Conservation (phyloP, 2,113 vertebrate genomes). For the Condylura cristata region DNA sequence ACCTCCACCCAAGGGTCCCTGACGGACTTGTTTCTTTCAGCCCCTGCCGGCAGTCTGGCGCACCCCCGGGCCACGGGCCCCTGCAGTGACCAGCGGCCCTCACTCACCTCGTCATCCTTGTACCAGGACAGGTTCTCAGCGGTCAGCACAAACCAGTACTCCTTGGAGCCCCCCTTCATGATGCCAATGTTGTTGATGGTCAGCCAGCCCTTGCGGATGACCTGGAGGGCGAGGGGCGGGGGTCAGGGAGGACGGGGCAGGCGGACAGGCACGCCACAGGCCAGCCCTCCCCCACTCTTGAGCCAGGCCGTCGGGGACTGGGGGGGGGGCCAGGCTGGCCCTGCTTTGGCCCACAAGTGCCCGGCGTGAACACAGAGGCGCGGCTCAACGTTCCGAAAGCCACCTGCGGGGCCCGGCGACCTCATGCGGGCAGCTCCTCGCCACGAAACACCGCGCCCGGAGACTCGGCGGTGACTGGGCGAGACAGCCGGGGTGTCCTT, state of each 20-base stretch:
- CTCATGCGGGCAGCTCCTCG: neutral
- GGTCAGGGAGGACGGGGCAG: too few species aligned
- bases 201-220: slow-evolving; percentile 99
- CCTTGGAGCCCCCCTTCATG: slow-evolving; percentile 99
- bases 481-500: neutral
- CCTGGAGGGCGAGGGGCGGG: slow-evolving; percentile 84
- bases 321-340: neutral
- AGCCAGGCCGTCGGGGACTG: neutral
- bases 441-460: neutral
- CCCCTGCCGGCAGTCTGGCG: too few species aligned
- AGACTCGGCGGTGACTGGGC: neutral
- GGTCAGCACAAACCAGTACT: slow-evolving; percentile 99
- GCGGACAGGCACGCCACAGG: neutral
- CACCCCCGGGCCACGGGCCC: neutral
- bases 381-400: too few species aligned
- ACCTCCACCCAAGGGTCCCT: neutral
- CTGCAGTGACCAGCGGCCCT: neutral
- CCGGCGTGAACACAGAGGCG: too few species aligned
- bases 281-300: neutral
- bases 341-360: slow-evolving; percentile 8
- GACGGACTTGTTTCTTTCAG: neutral
- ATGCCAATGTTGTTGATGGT: slow-evolving; percentile 99
- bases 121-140: slow-evolving; percentile 99
- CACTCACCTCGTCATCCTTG: slow-evolving; percentile 97
- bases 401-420: neutral